Percentiles rank a stretch among this genome's conserved stretches.
phyloP scores from a whole-genome alignment of 1,140 invertebrate species.

The Akabosia matsudoensis region DNA sequence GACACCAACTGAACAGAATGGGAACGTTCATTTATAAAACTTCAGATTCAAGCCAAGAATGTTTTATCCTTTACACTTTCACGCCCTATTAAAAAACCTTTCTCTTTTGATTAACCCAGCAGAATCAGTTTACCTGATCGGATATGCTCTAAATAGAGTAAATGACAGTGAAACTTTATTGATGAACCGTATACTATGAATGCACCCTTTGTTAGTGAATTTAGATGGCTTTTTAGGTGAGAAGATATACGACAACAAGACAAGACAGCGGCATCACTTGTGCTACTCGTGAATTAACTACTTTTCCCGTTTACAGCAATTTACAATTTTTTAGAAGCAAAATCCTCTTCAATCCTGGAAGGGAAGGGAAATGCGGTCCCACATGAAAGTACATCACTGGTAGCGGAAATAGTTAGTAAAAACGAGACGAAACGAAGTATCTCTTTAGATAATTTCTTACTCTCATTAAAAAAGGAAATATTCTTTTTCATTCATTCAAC shows the following conservation, averaged over 20 bases:
- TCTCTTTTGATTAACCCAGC: not conserved
- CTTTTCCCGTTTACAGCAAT: not conserved
- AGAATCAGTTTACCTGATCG: not conserved
- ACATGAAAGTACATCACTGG: too few relatives aligned
- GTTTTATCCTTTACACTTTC: too few relatives aligned
- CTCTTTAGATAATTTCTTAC: not conserved
- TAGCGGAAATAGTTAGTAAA: too few relatives aligned
- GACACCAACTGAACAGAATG: not conserved
- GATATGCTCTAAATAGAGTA: too few relatives aligned
- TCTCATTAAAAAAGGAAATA: slow-evolving; percentile 8
- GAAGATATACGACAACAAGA: not conserved
- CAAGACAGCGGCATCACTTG: not conserved
- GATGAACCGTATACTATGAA: not conserved
- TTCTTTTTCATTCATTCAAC: too few relatives aligned
- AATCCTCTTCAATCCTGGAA: too few relatives aligned
- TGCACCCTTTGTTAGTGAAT: not conserved
- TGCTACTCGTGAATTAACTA: not conserved
- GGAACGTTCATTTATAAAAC: not conserved
- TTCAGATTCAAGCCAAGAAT: too few relatives aligned
- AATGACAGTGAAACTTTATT: too few relatives aligned
- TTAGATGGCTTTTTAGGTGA: not conserved
- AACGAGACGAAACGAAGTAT: not conserved
- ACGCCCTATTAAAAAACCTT: too few relatives aligned
- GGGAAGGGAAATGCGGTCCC: too few relatives aligned
- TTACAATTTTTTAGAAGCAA: not conserved